phyloP scores from a whole-genome alignment of 2,113 vertebrate species.

The Lagopus muta region DNA sequence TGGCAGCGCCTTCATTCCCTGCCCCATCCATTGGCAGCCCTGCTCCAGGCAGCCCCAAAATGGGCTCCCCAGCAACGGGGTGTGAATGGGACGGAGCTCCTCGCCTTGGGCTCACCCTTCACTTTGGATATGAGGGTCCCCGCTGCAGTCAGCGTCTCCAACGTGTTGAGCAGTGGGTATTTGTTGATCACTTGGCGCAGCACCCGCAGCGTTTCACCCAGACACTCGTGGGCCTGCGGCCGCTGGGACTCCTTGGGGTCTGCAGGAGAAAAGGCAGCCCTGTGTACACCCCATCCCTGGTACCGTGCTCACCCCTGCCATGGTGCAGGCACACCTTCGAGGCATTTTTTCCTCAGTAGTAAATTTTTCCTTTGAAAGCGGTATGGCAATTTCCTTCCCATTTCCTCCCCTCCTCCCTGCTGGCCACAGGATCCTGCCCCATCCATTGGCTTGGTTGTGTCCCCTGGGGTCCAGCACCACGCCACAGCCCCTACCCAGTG shows the following conservation, averaged over 20 bases:
- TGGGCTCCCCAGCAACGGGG: fast-evolving
- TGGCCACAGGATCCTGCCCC: not conserved
- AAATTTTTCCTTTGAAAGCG: conserved; percentile 61
- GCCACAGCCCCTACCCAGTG: not conserved
- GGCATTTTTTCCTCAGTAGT: not conserved
- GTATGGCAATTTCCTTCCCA: conserved; percentile 42
- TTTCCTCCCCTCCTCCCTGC: conserved; percentile 23
- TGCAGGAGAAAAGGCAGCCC: conserved; percentile 44
- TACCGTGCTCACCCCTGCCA: no score
- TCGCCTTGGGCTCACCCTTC: conserved; percentile 82
- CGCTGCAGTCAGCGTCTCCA: conserved; percentile 93
- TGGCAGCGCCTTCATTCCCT: fast-evolving
- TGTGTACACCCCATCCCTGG: not conserved
- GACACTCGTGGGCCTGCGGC: conserved; percentile 88
- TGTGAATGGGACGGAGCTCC: fast-evolving
- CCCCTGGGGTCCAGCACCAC: fast-evolving
- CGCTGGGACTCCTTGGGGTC: conserved; percentile 85
- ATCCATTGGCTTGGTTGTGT: fast-evolving
- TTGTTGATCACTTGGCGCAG: conserved; percentile 91
- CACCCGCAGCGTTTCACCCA: conserved; percentile 90
- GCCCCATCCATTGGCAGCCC: fast-evolving
- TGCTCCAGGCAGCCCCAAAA: fast-evolving
- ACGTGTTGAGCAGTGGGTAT: conserved; percentile 93
- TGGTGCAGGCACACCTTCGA: not conserved
- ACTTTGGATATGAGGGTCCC: conserved; percentile 95